These are phyloP conservation scores for Hermodice carunculata DNA, from an alignment of 2,888 invertebrate genomes.

Conservation along the genomic window DNA sequence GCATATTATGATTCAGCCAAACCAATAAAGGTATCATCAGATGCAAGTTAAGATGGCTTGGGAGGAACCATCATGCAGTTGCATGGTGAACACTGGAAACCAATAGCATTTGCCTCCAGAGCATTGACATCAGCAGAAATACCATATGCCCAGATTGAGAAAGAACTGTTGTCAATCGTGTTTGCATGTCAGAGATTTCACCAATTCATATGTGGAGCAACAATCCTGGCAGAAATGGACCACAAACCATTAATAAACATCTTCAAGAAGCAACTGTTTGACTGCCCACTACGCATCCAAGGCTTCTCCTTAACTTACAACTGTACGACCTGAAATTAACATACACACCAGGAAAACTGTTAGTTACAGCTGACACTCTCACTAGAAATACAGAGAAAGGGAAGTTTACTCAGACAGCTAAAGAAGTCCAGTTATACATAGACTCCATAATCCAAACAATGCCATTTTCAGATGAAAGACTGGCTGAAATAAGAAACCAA, in stretches of 20 bases:
- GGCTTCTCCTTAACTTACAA: too few relatives aligned
- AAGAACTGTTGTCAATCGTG: constrained; percentile 23
- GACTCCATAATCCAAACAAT: too few relatives aligned
- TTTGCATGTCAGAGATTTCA: constrained; percentile 24
- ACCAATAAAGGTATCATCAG: constrained; percentile 12
- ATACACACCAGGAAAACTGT: too few relatives aligned
- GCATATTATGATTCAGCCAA: constrained; percentile 17
- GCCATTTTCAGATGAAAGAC: too few relatives aligned
- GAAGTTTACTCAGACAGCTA: too few relatives aligned
- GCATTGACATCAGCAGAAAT: constrained; percentile 19
- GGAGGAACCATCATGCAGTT: constrained; percentile 18
- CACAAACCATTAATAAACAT: constrained; percentile 25
- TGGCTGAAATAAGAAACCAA: too few relatives aligned
- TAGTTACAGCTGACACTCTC: too few relatives aligned
- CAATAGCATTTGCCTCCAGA: constrained; percentile 20
- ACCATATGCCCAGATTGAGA: constrained; percentile 25
- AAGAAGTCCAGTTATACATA: too few relatives aligned
- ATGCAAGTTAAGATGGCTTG: constrained; percentile 17
- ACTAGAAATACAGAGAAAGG: too few relatives aligned
- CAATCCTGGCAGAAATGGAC: constrained; percentile 16
- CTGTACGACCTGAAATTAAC: too few relatives aligned
- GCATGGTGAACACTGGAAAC: constrained; percentile 18
- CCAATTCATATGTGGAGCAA: constrained; percentile 19
- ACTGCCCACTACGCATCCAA: too few relatives aligned
- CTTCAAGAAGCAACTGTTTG: constrained; percentile 15